Evolutionary conservation across 2,888 invertebrate genomes (phyloP).

Genomic region (Dryobotodes eremita): DNA sequence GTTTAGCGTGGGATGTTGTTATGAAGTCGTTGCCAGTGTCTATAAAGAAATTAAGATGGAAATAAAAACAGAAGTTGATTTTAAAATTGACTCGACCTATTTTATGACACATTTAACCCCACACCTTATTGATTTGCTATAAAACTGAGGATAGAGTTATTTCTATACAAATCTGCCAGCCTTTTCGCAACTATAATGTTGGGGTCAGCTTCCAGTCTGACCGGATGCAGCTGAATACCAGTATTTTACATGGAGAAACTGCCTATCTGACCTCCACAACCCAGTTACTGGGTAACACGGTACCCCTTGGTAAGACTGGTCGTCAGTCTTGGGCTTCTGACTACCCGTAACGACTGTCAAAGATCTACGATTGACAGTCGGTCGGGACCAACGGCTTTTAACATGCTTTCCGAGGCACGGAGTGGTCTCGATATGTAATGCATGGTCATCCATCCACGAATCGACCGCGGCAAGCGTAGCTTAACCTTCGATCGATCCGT

Average conservation of each 20-base stretch:
- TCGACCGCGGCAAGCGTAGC: neutral
- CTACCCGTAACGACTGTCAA: neutral
- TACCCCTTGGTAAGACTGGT: neutral
- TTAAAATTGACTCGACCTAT: neutral
- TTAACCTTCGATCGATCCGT: neutral
- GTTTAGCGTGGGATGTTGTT: constrained; percentile 20
- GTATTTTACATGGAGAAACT: neutral
- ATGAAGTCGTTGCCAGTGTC: neutral
- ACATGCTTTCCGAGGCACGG: neutral
- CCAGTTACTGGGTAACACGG: neutral
- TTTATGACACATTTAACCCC: neutral
- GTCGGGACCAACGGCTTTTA: neutral
- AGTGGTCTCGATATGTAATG: neutral
- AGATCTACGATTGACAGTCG: neutral
- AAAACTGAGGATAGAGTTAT: neutral
- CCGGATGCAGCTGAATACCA: neutral
- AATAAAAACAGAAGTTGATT: constrained; percentile 4
- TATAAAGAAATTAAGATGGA: constrained; percentile 15
- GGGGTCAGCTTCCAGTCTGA: neutral
- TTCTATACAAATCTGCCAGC: neutral
- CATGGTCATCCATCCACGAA: neutral
- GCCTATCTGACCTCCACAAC: neutral
- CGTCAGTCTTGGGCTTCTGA: neutral
- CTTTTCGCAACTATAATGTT: neutral
- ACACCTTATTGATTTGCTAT: neutral